phyloP scores from a whole-genome alignment of 2,113 vertebrate species.

The Glaucidium brasilianum region DNA sequence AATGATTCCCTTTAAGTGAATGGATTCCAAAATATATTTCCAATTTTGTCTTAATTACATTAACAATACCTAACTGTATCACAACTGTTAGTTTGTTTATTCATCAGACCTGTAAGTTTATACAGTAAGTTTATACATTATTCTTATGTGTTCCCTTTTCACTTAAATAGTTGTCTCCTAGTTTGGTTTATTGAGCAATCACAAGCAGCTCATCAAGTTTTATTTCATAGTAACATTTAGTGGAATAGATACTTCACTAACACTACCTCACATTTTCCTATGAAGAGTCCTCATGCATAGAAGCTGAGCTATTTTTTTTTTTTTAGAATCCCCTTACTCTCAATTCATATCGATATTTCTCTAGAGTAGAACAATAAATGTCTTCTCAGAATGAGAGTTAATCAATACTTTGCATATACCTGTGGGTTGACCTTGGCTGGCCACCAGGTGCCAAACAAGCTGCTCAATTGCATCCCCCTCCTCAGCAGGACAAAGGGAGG shows the following conservation, averaged over 20 bases:
- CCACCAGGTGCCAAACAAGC: neutral
- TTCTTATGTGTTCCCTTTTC: neutral
- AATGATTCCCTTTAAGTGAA: neutral
- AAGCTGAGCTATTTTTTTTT: neutral
- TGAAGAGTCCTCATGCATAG: neutral
- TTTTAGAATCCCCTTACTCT: neutral
- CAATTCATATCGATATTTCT: neutral
- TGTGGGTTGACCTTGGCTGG: neutral
- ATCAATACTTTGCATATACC: neutral
- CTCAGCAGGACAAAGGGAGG: neutral
- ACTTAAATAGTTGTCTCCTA: neutral
- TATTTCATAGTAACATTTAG: neutral
- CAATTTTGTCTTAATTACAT: neutral
- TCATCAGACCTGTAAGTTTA: neutral
- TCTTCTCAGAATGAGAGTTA: neutral
- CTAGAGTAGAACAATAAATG: neutral
- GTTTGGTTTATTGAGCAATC: neutral
- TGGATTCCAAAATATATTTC: neutral
- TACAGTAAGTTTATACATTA: neutral
- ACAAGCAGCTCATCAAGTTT: neutral
- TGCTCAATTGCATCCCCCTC: neutral
- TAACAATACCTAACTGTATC: neutral
- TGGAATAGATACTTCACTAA: neutral
- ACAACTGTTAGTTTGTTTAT: neutral
- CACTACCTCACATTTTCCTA: neutral